Percentiles rank a stretch among this genome's conserved stretches.
Evolutionary conservation across 92 coral and sea anemone species (phyloP).

Genomic region (Meandrina meandrites): DNA sequence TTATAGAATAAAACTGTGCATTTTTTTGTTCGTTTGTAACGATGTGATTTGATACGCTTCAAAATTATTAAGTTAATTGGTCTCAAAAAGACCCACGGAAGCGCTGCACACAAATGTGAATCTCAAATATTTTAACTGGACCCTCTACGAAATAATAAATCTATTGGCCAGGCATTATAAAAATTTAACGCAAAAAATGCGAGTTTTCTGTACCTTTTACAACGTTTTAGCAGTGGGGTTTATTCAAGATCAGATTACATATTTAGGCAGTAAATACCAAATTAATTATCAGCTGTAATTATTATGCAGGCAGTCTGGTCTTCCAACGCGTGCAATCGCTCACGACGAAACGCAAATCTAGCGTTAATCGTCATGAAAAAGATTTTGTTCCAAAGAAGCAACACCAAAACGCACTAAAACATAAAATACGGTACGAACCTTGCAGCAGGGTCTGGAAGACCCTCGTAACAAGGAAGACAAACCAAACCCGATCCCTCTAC

Average conservation of each 20-base stretch:
- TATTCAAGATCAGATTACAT: not conserved
- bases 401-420: not conserved
- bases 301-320: not conserved
- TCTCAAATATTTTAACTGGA: not conserved
- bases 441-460: slow-evolving; percentile 43
- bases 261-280: not conserved
- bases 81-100: no score
- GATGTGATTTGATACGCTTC: not conserved
- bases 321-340: not conserved
- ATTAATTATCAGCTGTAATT: no score
- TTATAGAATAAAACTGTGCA: not conserved
- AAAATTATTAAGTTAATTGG: no score
- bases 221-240: not conserved
- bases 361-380: not conserved
- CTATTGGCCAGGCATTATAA: not conserved
- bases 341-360: not conserved
- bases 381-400: no score
- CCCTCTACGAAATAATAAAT: not conserved
- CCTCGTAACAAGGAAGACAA: slow-evolving; percentile 55
- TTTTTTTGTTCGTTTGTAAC: not conserved
- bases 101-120: no score
- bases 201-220: not conserved
- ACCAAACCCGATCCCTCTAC: slow-evolving; percentile 56
- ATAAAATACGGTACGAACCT: slow-evolving; percentile 40
- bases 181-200: not conserved